Conservation (phyloP, 2,888 invertebrate species). For the Teleiodes luculella region DNA sequence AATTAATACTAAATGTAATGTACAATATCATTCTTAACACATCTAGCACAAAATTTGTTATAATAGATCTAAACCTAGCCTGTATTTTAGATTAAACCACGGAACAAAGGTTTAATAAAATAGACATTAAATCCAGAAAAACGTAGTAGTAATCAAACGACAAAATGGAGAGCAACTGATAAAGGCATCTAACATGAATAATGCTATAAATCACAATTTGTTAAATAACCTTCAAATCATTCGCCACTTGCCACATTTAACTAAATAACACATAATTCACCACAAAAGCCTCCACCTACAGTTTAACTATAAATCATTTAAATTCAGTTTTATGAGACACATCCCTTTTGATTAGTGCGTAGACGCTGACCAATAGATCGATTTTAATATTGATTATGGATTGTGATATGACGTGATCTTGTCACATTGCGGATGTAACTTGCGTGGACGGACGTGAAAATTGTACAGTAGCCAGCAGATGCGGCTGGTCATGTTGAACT, state of each 20-base stretch:
- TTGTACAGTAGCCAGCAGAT: too few relatives aligned
- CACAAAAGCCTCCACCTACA: conserved; percentile 49
- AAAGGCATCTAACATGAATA: background rate
- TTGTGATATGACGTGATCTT: conserved; percentile 11
- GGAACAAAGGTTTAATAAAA: too few relatives aligned
- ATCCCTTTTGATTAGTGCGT: conserved; percentile 67
- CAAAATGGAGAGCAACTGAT: too few relatives aligned
- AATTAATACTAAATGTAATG: too few relatives aligned
- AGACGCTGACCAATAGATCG: conserved; percentile 33
- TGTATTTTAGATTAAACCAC: too few relatives aligned
- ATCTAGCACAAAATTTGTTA: too few relatives aligned
- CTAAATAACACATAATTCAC: conserved; percentile 15
- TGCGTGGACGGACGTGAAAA: conserved; percentile 3
- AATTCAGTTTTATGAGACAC: conserved; percentile 31
- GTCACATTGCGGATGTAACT: conserved; percentile 9
- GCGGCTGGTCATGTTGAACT: too few relatives aligned
- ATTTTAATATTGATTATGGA: background rate
- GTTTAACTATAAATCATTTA: background rate
- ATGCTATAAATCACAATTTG: background rate
- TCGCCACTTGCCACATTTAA: background rate
- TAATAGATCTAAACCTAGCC: too few relatives aligned
- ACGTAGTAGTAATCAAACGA: too few relatives aligned
- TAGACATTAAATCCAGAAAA: too few relatives aligned
- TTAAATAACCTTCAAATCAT: background rate
- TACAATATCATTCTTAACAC: too few relatives aligned